Base-by-base conservation (phyloP, 37 sponge, comb jelly and placozoan species). In the Eunapius fragilis region DNA sequence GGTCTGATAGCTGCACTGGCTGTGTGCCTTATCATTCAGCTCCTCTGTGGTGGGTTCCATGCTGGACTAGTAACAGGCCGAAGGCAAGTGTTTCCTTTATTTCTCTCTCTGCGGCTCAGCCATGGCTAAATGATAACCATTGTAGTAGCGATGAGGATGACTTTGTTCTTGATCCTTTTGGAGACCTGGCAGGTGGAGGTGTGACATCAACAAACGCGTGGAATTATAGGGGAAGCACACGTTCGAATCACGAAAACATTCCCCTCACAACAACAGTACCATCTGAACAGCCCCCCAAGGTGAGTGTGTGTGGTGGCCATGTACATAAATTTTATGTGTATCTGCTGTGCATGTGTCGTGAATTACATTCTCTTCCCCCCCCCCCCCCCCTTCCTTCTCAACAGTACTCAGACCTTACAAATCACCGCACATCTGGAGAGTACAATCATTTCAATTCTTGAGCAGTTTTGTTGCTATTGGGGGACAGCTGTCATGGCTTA, bases 21-120 rank as follows among this genome's bases (percentile, higher is more conserved):
- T 58, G 32, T 86, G 22, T 26, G 30, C 19, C 33, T 90, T 30
- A 69, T 90, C 30, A 4, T 90, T 10, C 30, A 77, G 2, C 14
- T 90, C 10, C 6, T 85, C 68, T 76, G 71, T 71, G 78, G 34
- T 2, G 72, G 80, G 24, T 70, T 78, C 77, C 81, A 77, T 76
- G 87, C 86, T 69, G 91, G 91, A 37, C 81, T 90, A 17, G 36
- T 86, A 76, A 69, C 85, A 23, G 31, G 32, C 7, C 76, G 76
- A 84, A 84, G 67, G 85, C 75, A 75, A 32, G 79, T 3, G 24
- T 7, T n/a, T n/a, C n/a, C n/a, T n/a, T n/a, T n/a, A n/a, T n/a
- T n/a, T n/a, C n/a, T n/a, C n/a, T n/a, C n/a, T n/a, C n/a, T n/a
- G n/a, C n/a, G n/a, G n/a, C n/a, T n/a, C n/a, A n/a, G n/a, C n/a